Base-by-base conservation (phyloP, 2,888 invertebrate species). In the Ormyrus thymus region DNA sequence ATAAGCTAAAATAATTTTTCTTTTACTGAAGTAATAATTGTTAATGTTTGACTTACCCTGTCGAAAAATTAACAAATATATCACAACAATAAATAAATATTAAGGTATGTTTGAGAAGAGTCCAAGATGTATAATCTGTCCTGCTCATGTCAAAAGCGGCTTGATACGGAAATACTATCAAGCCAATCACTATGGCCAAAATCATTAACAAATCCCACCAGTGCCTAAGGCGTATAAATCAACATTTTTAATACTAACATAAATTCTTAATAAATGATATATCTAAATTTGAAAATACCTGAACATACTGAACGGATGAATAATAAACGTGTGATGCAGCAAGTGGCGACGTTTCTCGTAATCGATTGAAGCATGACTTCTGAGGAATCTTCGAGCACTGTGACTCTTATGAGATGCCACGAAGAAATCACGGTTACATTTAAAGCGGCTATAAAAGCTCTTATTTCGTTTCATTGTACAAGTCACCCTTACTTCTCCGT, bases 171-270 rank as follows among this genome's bases (percentile, higher is more conserved):
- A 88, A 80, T 45, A 83, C 61, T n/a, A 89, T 56, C 51, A 90
- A 82, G 61, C 86, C 82, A 13, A 77, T 59, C 0, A 84, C 83
- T 55, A 88, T 84, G 43, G 86, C 76, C 11, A 86, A 6, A 11
- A 89, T 85, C 88, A 91, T 90, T 29, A 86, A 62, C 61, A 86
- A 81, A 77, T 89, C 85, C 90, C 90, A 91, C 81, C 80, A 87
- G 65, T 85, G 84, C 72, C 90, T 90, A 29, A 29, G 29, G 80
- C 1, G n/a, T 11, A 29, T 29, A 29, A 29, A 29, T 29, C 29
- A 4, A 29, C 29, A 29, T 29, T 29, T 29, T 29, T 29, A 29
- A 29, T 29, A 29, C 29, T 29, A 29, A 29, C 29, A 29, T 29
- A 29, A 29, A 29, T 29, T 29, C 29, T 29, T 2, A 29, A 29